Conservation (phyloP, 2,888 invertebrate genomes). For the Acanthacorydalis orientalis region DNA sequence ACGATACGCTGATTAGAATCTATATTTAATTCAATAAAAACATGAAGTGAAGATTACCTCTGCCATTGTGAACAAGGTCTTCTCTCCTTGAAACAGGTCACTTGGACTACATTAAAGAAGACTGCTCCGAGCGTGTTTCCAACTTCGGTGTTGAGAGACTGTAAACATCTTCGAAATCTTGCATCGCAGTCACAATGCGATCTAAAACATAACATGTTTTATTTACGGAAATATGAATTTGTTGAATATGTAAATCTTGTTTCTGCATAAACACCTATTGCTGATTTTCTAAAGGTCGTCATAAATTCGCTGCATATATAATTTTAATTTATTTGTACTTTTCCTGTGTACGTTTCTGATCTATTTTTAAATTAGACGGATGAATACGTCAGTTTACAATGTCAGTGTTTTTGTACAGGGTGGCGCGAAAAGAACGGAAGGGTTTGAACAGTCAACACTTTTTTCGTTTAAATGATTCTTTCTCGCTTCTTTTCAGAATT, state of each 20-base stretch:
- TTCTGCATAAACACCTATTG: neutral
- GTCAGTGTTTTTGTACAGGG: too few relatives aligned
- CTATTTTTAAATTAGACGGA: too few relatives aligned
- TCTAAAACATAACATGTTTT: constrained; percentile 22
- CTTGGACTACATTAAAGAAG: constrained; percentile 58
- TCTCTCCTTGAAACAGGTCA: constrained; percentile 51
- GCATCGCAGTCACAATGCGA: constrained; percentile 63
- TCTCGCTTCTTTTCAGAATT: too few relatives aligned
- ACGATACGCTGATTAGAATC: too few relatives aligned
- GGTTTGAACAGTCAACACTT: too few relatives aligned
- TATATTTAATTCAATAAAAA: too few relatives aligned
- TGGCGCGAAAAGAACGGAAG: too few relatives aligned
- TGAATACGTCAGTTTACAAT: too few relatives aligned
- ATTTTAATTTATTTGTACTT: too few relatives aligned
- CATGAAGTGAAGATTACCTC: constrained; percentile 25
- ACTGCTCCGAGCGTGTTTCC: constrained; percentile 54
- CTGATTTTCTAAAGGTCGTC: neutral
- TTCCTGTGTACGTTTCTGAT: too few relatives aligned
- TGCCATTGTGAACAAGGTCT: constrained; percentile 45
- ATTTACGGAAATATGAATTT: neutral
- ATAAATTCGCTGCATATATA: neutral
- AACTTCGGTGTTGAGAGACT: constrained; percentile 46
- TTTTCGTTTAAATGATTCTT: too few relatives aligned
- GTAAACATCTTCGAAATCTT: constrained; percentile 49
- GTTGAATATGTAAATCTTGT: neutral